These are phyloP conservation scores for Leptopilina clavipes DNA, from an alignment of 1,140 invertebrate genomes.

Conservation along the genomic window DNA sequence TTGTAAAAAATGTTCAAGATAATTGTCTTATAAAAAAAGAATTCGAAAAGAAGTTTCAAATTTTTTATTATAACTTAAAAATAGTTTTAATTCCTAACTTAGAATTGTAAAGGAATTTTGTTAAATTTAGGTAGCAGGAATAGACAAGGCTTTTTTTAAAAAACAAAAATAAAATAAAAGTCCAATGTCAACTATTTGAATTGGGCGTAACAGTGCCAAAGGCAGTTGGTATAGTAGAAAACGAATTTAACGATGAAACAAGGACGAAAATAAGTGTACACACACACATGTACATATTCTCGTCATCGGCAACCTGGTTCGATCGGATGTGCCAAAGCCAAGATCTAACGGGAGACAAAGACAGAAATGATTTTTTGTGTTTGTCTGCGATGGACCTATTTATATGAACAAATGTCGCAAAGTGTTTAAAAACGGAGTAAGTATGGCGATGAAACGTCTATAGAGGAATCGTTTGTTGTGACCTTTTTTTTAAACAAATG, in stretches of 20 bases:
- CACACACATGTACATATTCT: not conserved
- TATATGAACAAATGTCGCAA: conserved; percentile 51
- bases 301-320: not conserved
- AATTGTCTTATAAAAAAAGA: too few species aligned
- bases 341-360: conserved; percentile 45
- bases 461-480: conserved; percentile 42
- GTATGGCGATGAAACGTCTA: conserved; percentile 48
- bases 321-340: conserved; percentile 36
- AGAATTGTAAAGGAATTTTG: too few species aligned
- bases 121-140: too few species aligned
- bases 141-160: too few species aligned
- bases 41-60: too few species aligned
- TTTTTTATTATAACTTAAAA: too few species aligned
- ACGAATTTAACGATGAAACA: not conserved
- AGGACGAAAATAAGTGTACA: not conserved
- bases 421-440: conserved; percentile 32
- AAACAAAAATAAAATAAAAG: too few species aligned
- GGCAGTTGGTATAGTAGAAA: not conserved
- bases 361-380: conserved; percentile 37
- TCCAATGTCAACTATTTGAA: not conserved
- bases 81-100: too few species aligned
- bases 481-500: not conserved
- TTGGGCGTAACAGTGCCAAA: not conserved
- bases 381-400: conserved; percentile 39
- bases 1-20: too few species aligned